phyloP scores from a whole-genome alignment of 2,113 vertebrate species.

The Apaloderma vittatum region DNA sequence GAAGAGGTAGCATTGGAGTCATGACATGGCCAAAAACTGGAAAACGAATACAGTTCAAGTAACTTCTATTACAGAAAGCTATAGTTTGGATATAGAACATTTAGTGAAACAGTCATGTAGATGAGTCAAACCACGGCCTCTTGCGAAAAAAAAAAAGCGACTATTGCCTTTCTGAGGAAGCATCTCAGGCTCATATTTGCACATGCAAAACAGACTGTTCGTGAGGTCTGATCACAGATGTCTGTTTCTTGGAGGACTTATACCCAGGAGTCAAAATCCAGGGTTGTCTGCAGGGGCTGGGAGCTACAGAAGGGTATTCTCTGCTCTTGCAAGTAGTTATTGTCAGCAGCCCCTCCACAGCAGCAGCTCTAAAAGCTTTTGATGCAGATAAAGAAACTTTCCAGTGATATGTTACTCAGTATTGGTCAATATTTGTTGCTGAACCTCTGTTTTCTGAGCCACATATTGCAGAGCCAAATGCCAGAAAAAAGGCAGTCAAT shows the following conservation, averaged over 20 bases:
- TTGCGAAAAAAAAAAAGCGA: neutral
- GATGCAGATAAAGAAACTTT: slow-evolving; percentile 18
- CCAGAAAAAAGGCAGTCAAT: slow-evolving; percentile 1
- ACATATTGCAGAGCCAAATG: neutral
- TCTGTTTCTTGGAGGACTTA: neutral
- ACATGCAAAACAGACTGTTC: neutral
- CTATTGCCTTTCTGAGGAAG: neutral
- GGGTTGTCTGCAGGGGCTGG: neutral
- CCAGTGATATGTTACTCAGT: neutral
- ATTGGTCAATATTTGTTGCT: slow-evolving; percentile 50
- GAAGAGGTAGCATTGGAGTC: neutral
- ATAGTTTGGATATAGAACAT: neutral
- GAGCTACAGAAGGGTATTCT: neutral
- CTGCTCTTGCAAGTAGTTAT: neutral
- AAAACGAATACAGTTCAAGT: neutral
- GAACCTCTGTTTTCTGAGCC: neutral
- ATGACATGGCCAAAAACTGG: neutral
- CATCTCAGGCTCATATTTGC: neutral
- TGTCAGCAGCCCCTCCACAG: neutral
- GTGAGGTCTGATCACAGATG: accelerated
- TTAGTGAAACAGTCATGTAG: neutral
- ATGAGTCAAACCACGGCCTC: neutral
- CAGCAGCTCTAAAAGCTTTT: slow-evolving; percentile 24
- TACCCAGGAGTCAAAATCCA: accelerated
- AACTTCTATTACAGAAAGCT: neutral